Percentiles rank a stretch among this genome's conserved stretches.
phyloP scores from a whole-genome alignment of 2,888 invertebrate genomes.

The Sepiola atlantica region DNA sequence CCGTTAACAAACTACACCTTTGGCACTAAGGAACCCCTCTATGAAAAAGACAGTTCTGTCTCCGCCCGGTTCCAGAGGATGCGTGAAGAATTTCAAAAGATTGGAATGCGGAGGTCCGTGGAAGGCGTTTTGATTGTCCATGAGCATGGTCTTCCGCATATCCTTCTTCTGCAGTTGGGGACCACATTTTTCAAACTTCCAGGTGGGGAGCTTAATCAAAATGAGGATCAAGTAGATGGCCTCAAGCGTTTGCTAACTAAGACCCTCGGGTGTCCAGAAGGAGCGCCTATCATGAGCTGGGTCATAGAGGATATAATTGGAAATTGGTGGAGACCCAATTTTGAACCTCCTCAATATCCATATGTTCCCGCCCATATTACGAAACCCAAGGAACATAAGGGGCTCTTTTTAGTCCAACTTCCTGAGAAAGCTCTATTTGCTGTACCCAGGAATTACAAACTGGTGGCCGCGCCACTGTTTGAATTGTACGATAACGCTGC shows the following conservation, averaged over 20 bases:
- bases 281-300: conserved; percentile 93
- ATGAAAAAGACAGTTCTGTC: conserved; percentile 98
- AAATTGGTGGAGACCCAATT: conserved; percentile 99
- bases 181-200: conserved; percentile 98
- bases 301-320: conserved; percentile 94
- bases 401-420: no score
- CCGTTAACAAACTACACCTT: conserved; percentile 99
- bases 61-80: conserved; percentile 98
- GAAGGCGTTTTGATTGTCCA: conserved; percentile 93
- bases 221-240: conserved; percentile 96
- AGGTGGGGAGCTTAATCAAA: conserved; percentile 94
- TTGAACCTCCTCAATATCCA: conserved; percentile 92
- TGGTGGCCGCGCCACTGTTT: conserved; percentile 98
- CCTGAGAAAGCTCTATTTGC: conserved; percentile 87
- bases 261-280: conserved; percentile 96
- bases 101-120: conserved; percentile 92
- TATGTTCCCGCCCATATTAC: no score
- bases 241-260: conserved; percentile 91
- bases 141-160: conserved; percentile 98
- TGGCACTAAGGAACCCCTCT: conserved; percentile 98
- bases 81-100: conserved; percentile 97
- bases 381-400: no score
- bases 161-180: conserved; percentile 94
- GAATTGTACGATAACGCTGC: conserved; percentile 99
- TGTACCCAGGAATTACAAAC: conserved; percentile 98